phyloP scores from a whole-genome alignment of 2,888 invertebrate genomes.

The Meiosimyza platycephala region DNA sequence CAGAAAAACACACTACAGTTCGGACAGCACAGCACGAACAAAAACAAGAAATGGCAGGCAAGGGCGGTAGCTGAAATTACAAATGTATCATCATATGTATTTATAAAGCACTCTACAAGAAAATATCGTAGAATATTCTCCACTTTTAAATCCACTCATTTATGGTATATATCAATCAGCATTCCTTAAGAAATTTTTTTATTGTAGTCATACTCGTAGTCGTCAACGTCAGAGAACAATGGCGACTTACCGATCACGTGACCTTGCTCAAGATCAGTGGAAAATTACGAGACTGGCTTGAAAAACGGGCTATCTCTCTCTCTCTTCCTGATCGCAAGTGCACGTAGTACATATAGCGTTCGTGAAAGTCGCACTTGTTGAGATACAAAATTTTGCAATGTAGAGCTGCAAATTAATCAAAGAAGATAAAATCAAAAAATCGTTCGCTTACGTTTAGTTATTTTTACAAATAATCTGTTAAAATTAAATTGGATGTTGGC shows the following conservation, averaged over 20 bases:
- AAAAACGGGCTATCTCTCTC: too few relatives aligned
- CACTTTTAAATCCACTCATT: slow-evolving; percentile 10
- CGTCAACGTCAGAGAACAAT: too few relatives aligned
- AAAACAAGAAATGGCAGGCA: neutral
- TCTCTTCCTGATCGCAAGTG: too few relatives aligned
- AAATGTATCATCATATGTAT: too few relatives aligned
- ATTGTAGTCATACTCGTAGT: too few relatives aligned
- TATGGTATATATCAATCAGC: slow-evolving; percentile 32
- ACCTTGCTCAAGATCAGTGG: too few relatives aligned
- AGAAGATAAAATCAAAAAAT: neutral
- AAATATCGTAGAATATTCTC: slow-evolving; percentile 9
- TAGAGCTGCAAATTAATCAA: neutral
- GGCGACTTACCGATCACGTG: too few relatives aligned
- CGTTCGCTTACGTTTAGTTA: slow-evolving; percentile 23
- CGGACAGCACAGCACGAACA: slow-evolving; percentile 1
- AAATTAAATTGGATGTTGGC: slow-evolving; percentile 20
- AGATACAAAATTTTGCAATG: neutral
- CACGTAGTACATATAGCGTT: neutral
- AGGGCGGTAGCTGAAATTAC: too few relatives aligned
- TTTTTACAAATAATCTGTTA: slow-evolving; percentile 23
- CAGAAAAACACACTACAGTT: neutral
- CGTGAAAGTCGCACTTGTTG: neutral
- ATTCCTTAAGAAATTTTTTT: slow-evolving; percentile 30
- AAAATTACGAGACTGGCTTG: too few relatives aligned
- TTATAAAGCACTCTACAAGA: neutral